Evolutionary conservation across 2,113 vertebrate species (phyloP).

Genomic region (Bettongia penicillata): DNA sequence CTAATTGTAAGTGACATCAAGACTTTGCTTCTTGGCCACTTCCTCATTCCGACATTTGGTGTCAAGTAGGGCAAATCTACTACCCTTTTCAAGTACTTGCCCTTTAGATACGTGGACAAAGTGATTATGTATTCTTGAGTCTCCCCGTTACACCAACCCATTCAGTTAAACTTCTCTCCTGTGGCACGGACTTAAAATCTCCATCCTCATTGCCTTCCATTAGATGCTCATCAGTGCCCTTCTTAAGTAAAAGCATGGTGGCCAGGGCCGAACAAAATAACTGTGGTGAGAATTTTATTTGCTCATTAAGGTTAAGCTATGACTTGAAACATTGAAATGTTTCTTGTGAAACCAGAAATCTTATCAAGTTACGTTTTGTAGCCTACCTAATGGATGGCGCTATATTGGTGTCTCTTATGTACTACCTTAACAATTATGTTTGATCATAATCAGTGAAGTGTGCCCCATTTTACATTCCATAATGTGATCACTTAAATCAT

Average conservation of each 20-base stretch:
- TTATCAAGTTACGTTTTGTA: slow-evolving; percentile 54
- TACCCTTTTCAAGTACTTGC: neutral
- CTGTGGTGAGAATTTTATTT: neutral
- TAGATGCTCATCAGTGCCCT: neutral
- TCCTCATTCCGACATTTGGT: neutral
- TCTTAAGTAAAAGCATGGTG: neutral
- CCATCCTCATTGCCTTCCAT: neutral
- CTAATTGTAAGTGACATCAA: neutral
- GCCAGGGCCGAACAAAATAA: neutral
- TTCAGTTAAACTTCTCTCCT: neutral
- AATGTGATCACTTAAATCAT: slow-evolving; percentile 65
- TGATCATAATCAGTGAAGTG: slow-evolving; percentile 64
- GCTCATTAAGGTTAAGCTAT: neutral
- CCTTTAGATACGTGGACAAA: neutral
- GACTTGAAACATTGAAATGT: slow-evolving; percentile 22
- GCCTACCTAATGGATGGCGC: slow-evolving; percentile 54
- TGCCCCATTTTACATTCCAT: slow-evolving; percentile 66
- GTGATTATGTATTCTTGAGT: neutral
- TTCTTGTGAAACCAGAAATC: slow-evolving; percentile 48
- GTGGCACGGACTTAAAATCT: neutral
- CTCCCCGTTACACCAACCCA: neutral
- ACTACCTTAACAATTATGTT: slow-evolving; percentile 52
- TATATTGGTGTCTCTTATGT: slow-evolving; percentile 63
- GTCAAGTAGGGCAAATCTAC: neutral
- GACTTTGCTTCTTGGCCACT: neutral